phyloP scores from a whole-genome alignment of 1,140 invertebrate genomes.

The Diachasma alloeum region DNA sequence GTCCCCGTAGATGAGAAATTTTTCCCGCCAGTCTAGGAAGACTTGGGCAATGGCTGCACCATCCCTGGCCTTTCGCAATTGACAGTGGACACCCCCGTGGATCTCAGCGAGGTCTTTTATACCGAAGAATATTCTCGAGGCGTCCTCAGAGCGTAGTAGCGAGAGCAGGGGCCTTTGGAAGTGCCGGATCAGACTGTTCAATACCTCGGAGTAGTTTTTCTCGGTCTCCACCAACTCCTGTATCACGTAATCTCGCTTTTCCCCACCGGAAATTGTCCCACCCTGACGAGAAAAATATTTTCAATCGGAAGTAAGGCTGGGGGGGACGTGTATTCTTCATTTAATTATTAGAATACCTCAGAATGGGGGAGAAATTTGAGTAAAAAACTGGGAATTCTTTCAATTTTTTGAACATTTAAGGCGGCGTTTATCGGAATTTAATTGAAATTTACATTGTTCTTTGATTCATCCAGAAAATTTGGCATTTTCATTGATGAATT shows the following conservation, averaged over 20 bases:
- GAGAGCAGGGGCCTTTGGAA: constrained; percentile 82
- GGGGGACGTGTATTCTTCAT: neutral
- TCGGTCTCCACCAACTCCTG: constrained; percentile 96
- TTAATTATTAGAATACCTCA: neutral
- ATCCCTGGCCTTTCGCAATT: constrained; percentile 76
- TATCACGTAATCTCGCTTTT: constrained; percentile 95
- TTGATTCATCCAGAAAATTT: too few relatives aligned
- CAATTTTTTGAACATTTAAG: too few relatives aligned
- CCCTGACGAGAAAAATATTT: constrained; percentile 32
- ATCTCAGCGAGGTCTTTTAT: constrained; percentile 90
- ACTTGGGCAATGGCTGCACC: constrained; percentile 68
- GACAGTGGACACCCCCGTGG: constrained; percentile 83
- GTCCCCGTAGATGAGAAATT: constrained; percentile 92
- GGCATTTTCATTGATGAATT: too few relatives aligned
- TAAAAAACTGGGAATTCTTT: too few relatives aligned
- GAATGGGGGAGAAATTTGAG: too few relatives aligned
- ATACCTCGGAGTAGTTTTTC: constrained; percentile 94
- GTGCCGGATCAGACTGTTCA: constrained; percentile 85
- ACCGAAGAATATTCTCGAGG: constrained; percentile 84
- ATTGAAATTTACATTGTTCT: too few relatives aligned
- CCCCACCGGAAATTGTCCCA: constrained; percentile 67
- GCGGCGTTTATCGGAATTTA: too few relatives aligned
- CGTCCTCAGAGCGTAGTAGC: constrained; percentile 77
- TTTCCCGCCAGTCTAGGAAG: constrained; percentile 90
- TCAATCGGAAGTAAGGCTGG: neutral